Percentiles rank a stretch among this genome's conserved stretches.
phyloP scores from a whole-genome alignment of 1,140 invertebrate genomes.

The Brachionus paranguensis region DNA sequence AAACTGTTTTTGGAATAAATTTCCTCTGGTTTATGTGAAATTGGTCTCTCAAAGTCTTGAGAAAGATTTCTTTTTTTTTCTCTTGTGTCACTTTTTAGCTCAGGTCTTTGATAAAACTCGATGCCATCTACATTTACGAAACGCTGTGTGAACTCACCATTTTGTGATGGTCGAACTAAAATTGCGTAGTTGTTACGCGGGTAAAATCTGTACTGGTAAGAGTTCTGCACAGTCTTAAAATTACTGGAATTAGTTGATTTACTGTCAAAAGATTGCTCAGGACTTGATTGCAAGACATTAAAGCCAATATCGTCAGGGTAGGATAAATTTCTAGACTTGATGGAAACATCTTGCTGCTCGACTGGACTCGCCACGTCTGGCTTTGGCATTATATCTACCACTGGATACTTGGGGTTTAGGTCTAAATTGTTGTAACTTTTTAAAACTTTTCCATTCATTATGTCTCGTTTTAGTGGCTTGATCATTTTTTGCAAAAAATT shows the following conservation, averaged over 20 bases:
- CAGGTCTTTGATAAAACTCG: not conserved
- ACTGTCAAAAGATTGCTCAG: not conserved
- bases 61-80: not conserved
- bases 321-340: not conserved
- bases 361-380: not conserved
- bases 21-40: not conserved
- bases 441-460: conserved; percentile 10
- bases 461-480: conserved; percentile 3
- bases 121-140: not conserved
- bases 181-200: not conserved
- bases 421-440: conserved; percentile 22
- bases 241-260: not conserved
- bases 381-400: not conserved
- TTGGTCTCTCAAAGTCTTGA: not conserved
- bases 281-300: not conserved
- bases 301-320: not conserved
- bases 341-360: not conserved
- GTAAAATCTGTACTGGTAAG: not conserved
- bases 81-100: not conserved
- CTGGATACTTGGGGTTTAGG: not conserved
- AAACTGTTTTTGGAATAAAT: not conserved
- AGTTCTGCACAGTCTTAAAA: not conserved
- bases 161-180: not conserved
- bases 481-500: conserved; percentile 37
- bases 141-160: not conserved